Evolutionary conservation across 2,888 invertebrate species (phyloP), one percentile per base, ranked within the genome.

Genomic region (Nymphalis urticae): DNA sequence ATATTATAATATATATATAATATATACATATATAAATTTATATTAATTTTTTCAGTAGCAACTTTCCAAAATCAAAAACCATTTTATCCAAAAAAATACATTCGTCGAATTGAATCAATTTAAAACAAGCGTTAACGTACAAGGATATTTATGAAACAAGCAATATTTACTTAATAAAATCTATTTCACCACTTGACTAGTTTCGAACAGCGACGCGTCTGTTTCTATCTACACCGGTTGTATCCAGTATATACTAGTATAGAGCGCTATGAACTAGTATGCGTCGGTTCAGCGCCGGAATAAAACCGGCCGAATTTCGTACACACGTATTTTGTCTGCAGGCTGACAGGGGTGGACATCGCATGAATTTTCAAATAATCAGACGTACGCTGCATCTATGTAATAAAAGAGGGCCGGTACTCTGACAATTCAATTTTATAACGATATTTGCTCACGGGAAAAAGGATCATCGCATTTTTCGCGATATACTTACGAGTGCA

Each of bases 331-430:
- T 85, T 85, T 83, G 86, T 84, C 86, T 82, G 82, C 77, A 79
- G 82, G 75, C 80, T 81, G 85, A 82, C 85, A 81, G 83, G 82
- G 85, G 82, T 79, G 82, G 85, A 84, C 85, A 81, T 79, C 79
- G 78, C 84, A 87, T 87, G 88, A 85, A 88, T 89, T 88, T 86
- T 86, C 84, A 79, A 89, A 86, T 86, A 88, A 88, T 85, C 86
- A 86, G 82, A 81, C 82, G 78, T 73, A 76, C 75, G 56, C 73
- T 75, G 73, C 73, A 72, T 75, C 73, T 74, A 71, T 73, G 76
- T 76, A 73, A 75, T 75, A 75, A 76, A 73, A 75, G 75, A 72
- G 75, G 72, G 66, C 67, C 63, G 73, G 70, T 70, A 71, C 69
- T 69, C 67, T 73, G 70, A 73, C 73, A 73, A 73, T 75, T 72